Evolutionary conservation across 1,140 invertebrate genomes (phyloP), one percentile per base, ranked within the genome.

Genomic region (Chironomus striatipennis): DNA sequence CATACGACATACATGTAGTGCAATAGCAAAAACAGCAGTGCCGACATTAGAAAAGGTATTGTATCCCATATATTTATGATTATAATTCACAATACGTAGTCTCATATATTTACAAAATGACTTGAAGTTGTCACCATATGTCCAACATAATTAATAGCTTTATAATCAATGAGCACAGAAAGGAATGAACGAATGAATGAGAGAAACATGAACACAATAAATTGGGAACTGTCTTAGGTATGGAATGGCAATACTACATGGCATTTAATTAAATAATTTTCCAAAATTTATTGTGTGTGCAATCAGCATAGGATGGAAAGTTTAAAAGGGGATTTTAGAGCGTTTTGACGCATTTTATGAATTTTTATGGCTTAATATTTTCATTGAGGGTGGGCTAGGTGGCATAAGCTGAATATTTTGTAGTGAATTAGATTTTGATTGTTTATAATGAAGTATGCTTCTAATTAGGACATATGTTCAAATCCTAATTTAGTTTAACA

Each of bases 81-180:
- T 57, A 57, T 57, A 12, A 57, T 57, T 57, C 47, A n/a, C 47
- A n/a, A 57, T 34, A 34, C 24, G 24, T 34, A 34, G 24, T 34
- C 24, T 34, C 24, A 34, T 34, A 34, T 34, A 34, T 34, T n/a
- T 57, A n/a, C 47, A 57, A 12, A 70, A 70, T 70, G 65, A 70
- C 65, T 70, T 70, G 9, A 17, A 70, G 15, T 70, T 70, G 65
- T 70, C 65, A 70, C 65, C 65, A 70, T 70, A 70, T 70, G 65
- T 21, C 20, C 17, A 70, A 20, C 17, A 70, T 70, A 70, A 70
- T 70, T 70, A 70, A 70, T 70, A 17, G 20, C 20, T 70, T 20
- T 70, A 70, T 20, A 70, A 70, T 70, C 65, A 70, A 70, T 21
- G 65, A 70, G 65, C 65, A 70, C 65, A 70, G 8, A 70, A 18